Evolutionary conservation across 2,888 invertebrate species (phyloP), one percentile per base, ranked within the genome.

Genomic region (Drosophila picticornis): DNA sequence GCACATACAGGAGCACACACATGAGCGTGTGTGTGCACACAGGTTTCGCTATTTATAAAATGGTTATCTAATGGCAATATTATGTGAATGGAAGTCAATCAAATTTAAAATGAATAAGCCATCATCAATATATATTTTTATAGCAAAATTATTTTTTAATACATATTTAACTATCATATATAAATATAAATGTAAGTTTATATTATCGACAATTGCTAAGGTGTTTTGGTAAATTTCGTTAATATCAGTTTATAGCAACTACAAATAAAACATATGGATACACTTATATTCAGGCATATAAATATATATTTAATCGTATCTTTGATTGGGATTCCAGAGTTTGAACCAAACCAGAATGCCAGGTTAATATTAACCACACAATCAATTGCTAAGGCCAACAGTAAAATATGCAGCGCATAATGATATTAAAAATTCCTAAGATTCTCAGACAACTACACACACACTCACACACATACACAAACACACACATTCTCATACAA

Each of bases 341-440:
- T 34, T 25, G 13, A 66, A 9, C 31, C 11, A 43, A 34, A 3
- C 6, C 38, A 22, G 9, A 6, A 48, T 38, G n/a, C n/a, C 16
- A 32, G 13, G 13, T 22, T 43, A 22, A 22, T 22, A 7, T 46
- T 22, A 46, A 46, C 46, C 25, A 25, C 46, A 46, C 46, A 57
- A 29, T 29, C 48, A 57, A 57, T 50, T 57, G 69, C 19, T 34
- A 73, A 51, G 59, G 31, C 36, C 61, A 51, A 31, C 59, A 74
- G 29, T 75, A 75, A 84, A 72, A 72, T 84, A 82, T 79, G 72
- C 80, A 67, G 27, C 57, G 36, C 51, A 50, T 72, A 79, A 56
- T 83, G 64, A 62, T 77, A 82, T 85, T 85, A 72, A 72, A 85
- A 86, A 82, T 82, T 70, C 77, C 71, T 62, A 51, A 74, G 59